Percentiles rank a stretch among this genome's conserved stretches.
Evolutionary conservation across 1,140 invertebrate genomes (phyloP).

Genomic region (Halyomorpha halys): DNA sequence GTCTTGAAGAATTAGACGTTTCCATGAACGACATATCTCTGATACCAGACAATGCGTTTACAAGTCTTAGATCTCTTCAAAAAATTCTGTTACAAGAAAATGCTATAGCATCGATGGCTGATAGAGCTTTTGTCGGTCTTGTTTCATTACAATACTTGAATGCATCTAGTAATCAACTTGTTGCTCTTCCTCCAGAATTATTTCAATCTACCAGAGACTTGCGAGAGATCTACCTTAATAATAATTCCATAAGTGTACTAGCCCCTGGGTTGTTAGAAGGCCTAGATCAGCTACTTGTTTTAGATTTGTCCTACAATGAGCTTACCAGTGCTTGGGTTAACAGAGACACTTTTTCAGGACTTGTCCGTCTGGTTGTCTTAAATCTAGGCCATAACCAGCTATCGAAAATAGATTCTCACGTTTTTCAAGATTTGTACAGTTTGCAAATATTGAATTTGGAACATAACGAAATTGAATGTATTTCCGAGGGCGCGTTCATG

Average conservation of each 20-base stretch:
- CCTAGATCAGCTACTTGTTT: constrained; percentile 59
- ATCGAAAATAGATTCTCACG: constrained; percentile 53
- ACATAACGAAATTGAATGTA: constrained; percentile 58
- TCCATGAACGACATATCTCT: constrained; percentile 60
- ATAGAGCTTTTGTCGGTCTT: constrained; percentile 58
- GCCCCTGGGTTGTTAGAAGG: constrained; percentile 64
- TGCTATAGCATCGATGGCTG: constrained; percentile 55
- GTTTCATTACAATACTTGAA: constrained; percentile 55
- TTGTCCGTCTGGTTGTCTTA: constrained; percentile 59
- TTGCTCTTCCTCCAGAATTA: constrained; percentile 59
- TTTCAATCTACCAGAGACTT: constrained; percentile 57
- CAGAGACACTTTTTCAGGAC: constrained; percentile 60
- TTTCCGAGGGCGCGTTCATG: constrained; percentile 61
- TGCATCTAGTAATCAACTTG: constrained; percentile 63
- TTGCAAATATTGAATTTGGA: constrained; percentile 67
- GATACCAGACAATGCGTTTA: constrained; percentile 55
- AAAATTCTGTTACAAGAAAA: constrained; percentile 61
- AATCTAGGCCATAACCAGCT: constrained; percentile 65
- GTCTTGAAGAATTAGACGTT: constrained; percentile 58
- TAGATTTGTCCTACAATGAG: constrained; percentile 63
- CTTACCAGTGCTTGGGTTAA: constrained; percentile 70
- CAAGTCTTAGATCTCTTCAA: constrained; percentile 51
- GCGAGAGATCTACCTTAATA: constrained; percentile 60
- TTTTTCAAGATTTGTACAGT: constrained; percentile 63
- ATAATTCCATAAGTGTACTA: constrained; percentile 65